These are phyloP conservation scores for Netelia inedita DNA, from an alignment of 2,888 invertebrate species.

Conservation along the genomic window DNA sequence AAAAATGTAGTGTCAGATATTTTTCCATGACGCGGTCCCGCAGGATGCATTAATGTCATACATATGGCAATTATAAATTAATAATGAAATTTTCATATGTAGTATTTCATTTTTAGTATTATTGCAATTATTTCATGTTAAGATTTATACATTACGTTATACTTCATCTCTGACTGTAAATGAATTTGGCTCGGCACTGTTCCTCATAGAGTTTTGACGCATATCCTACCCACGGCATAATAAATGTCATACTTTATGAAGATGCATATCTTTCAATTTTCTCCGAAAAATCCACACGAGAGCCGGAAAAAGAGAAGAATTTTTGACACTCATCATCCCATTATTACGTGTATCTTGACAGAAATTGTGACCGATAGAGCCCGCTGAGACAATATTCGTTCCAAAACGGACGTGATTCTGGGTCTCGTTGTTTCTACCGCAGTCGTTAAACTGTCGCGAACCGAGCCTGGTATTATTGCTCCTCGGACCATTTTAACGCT, in stretches of 20 bases:
- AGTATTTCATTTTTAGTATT: no score
- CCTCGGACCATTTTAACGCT: slow-evolving; percentile 15
- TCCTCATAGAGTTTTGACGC: slow-evolving; percentile 10
- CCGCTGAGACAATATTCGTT: slow-evolving; percentile 71
- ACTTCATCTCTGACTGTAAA: slow-evolving; percentile 3
- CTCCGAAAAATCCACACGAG: slow-evolving; percentile 3
- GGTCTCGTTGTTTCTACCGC: slow-evolving; percentile 73
- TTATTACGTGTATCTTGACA: slow-evolving; percentile 16
- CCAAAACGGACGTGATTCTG: slow-evolving; percentile 70
- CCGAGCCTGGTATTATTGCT: slow-evolving; percentile 69
- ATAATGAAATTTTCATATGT: no score
- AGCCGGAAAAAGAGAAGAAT: not conserved
- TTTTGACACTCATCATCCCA: not conserved
- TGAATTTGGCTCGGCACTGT: slow-evolving; percentile 15
- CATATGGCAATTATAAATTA: no score
- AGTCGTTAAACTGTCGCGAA: slow-evolving; percentile 76
- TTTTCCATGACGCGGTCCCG: no score
- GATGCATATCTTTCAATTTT: slow-evolving; percentile 31
- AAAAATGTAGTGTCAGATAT: no score
- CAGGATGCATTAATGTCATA: no score
- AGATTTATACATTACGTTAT: not conserved
- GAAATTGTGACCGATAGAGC: slow-evolving; percentile 30
- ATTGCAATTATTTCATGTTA: not conserved
- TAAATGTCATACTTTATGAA: slow-evolving; percentile 14
- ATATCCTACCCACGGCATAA: not conserved